phyloP scores from a whole-genome alignment of 2,888 invertebrate species.

The Frankliniella intonsa region DNA sequence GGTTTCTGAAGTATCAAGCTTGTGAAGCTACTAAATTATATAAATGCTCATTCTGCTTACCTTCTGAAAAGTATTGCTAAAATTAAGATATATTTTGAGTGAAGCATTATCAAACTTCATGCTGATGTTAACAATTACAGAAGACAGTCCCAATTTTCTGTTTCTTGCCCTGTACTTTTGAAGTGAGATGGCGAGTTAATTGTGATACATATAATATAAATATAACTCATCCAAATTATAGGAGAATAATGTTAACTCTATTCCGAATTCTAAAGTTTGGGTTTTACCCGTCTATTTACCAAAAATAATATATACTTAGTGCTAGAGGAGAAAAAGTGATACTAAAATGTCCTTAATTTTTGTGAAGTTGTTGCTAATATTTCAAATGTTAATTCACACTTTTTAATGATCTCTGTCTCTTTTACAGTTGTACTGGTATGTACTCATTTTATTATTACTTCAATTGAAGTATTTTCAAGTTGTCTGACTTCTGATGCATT shows the following conservation, averaged over 20 bases:
- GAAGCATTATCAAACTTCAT: too few relatives aligned
- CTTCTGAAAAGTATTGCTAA: too few relatives aligned
- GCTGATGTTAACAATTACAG: too few relatives aligned
- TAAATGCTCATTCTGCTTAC: too few relatives aligned
- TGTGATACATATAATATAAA: not conserved
- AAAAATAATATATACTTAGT: not conserved
- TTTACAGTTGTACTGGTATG: not conserved
- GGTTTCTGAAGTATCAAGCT: too few relatives aligned
- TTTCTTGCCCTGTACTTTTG: not conserved
- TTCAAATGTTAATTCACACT: not conserved
- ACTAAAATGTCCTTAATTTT: not conserved
- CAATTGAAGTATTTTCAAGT: not conserved
- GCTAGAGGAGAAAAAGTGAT: not conserved
- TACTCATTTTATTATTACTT: not conserved
- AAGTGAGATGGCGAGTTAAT: not conserved
- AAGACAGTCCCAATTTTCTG: too few relatives aligned
- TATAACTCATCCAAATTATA: too few relatives aligned
- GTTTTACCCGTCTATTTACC: not conserved
- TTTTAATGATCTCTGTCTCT: not conserved
- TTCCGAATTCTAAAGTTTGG: not conserved
- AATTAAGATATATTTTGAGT: too few relatives aligned
- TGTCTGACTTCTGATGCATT: not conserved
- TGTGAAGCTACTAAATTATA: too few relatives aligned
- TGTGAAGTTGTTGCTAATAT: not conserved
- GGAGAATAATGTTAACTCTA: not conserved